Base-by-base conservation (phyloP, 2,888 invertebrate genomes). In the Myathropa florea region DNA sequence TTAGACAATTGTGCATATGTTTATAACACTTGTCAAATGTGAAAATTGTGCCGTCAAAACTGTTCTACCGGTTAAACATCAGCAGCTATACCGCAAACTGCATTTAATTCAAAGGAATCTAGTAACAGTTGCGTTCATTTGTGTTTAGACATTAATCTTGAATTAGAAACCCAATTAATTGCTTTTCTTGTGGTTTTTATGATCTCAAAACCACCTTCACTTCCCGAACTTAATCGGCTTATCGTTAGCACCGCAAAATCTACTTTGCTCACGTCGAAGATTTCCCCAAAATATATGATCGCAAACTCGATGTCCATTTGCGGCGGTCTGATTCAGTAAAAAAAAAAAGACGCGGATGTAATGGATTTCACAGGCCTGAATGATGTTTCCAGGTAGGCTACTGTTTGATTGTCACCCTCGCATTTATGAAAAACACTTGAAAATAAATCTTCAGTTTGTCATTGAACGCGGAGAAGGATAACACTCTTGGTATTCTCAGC, bases 401-500 rank as follows among this genome's bases (percentile, higher is more conserved):
- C 4, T 12, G 23, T 65, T 65, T 65, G 21, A 33, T 72, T 57
- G 26, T 23, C 30, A n/a, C 9, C 12, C 33, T 9, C n/a, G 21
- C 18, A 10, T 7, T 12, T 21, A 18, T 12, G 9, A 57, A n/a
- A 18, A 53, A 10, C 33, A 64, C 24, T 75, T 59, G 10, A 39
- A 68, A 33, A 39, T n/a, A 26, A 0, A 26, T 28, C 78, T 64
- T 63, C 21, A 85, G 85, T 77, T 64, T 63, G n/a, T 70, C 61
- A 10, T 33, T 82, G 64, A 65, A 72, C 36, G 46, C 85, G 1
- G 85, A 85, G 70, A 82, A 65, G 28, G 85, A 85, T 30, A 77
- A 82, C 7, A 75, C 86, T 10, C 61, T 87, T 55, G 83, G 83
- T 14, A 53, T 91, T 46, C 79, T 91, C 1, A 91, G 89, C 72